Conservation (phyloP, 2,797 vertebrate genomes). For the Otus scops region DNA sequence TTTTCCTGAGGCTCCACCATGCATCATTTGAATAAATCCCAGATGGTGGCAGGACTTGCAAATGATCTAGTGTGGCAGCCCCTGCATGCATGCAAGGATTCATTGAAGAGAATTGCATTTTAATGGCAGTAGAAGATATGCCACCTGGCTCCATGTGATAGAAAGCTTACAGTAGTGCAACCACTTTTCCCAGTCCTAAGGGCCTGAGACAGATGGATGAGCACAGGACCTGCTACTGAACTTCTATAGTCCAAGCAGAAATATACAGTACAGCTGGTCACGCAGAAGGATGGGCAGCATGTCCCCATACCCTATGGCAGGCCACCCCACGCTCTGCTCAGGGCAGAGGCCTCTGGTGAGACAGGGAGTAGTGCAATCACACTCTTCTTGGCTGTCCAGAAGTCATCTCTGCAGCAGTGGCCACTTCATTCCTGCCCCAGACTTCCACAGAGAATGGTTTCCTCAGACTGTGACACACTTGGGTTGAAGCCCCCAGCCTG, state of each 20-base stretch:
- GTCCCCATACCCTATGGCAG: fast-evolving
- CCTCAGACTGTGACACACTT: not conserved
- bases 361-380: not conserved
- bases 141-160: not conserved
- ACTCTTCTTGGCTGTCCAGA: not conserved
- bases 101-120: not conserved
- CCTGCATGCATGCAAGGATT: not conserved
- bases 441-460: not conserved
- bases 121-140: not conserved
- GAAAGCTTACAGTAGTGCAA: not conserved
- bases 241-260: not conserved
- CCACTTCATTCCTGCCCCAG: not conserved
- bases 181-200: not conserved
- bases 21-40: conserved; percentile 32
- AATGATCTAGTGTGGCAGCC: not conserved
- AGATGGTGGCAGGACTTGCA: not conserved
- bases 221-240: not conserved
- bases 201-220: not conserved
- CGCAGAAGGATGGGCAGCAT: fast-evolving
- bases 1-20: not conserved
- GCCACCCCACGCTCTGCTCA: fast-evolving
- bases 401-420: not conserved
- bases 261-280: not conserved
- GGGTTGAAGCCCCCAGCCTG: not conserved
- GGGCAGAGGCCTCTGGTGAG: not conserved